Conservation (phyloP, 2,888 invertebrate genomes). For the Julus scandinavius region DNA sequence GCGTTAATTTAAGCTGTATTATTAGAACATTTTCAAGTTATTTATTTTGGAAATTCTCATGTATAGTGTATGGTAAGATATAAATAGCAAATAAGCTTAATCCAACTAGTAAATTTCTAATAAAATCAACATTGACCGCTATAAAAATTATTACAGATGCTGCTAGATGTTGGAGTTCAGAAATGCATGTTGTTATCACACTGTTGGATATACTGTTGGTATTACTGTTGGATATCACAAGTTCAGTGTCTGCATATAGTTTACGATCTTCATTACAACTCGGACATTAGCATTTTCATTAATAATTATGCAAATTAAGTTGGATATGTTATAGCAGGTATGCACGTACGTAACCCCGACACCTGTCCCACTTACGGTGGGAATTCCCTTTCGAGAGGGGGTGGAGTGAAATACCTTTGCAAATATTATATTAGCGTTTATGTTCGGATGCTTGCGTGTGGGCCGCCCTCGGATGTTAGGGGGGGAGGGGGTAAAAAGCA, state of each 20-base stretch:
- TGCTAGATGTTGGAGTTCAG: too few relatives aligned
- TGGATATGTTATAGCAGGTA: not conserved
- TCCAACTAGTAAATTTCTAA: too few relatives aligned
- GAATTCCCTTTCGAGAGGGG: not conserved
- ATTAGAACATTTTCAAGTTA: too few relatives aligned
- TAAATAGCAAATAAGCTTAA: too few relatives aligned
- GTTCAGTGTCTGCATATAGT: not conserved
- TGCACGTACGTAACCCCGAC: not conserved
- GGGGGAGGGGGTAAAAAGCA: not conserved
- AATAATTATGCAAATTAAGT: not conserved
- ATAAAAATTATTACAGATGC: too few relatives aligned
- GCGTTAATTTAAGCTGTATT: too few relatives aligned
- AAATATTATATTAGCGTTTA: slow-evolving; percentile 21
- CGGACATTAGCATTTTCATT: not conserved
- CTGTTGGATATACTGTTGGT: too few relatives aligned
- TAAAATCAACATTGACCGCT: too few relatives aligned
- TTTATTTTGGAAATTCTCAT: too few relatives aligned
- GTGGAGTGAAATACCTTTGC: not conserved
- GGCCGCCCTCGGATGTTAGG: slow-evolving; percentile 19
- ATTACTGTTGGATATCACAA: not conserved
- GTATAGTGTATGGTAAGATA: too few relatives aligned
- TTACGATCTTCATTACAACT: not conserved
- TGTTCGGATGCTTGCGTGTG: slow-evolving; percentile 19
- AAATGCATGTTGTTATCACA: too few relatives aligned
- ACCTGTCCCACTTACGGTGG: not conserved